Conservation (phyloP, 2,113 vertebrate species). For the Muntiacus muntjak region DNA sequence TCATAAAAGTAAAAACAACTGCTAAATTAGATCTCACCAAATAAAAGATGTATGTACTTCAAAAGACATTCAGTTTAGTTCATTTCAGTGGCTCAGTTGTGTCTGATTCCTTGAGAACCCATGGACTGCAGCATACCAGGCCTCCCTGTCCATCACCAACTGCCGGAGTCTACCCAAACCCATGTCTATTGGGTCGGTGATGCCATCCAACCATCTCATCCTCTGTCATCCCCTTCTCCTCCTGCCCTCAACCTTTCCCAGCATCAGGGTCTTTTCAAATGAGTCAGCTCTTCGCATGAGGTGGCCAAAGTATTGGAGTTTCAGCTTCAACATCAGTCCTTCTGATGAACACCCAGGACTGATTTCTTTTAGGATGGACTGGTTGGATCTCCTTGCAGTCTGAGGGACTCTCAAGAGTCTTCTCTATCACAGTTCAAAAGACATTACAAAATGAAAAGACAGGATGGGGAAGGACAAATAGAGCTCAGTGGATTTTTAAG, state of each 20-base stretch:
- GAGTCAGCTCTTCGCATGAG: rapidly evolving
- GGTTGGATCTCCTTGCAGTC: neutral
- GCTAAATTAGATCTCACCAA: neutral
- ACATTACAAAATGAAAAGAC: neutral
- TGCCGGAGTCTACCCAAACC: rapidly evolving
- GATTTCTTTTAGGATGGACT: neutral
- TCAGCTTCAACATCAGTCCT: neutral
- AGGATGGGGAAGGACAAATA: neutral
- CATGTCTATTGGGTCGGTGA: rapidly evolving
- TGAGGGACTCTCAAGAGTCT: neutral
- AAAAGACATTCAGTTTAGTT: neutral
- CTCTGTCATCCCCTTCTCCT: rapidly evolving
- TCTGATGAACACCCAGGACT: neutral
- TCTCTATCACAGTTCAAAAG: neutral
- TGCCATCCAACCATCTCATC: neutral
- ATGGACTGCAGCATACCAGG: rapidly evolving
- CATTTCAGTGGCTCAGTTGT: neutral
- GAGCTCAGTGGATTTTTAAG: neutral
- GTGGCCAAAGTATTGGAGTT: neutral
- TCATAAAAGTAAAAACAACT: neutral
- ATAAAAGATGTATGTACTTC: neutral
- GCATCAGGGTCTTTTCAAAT: neutral
- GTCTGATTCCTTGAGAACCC: rapidly evolving
- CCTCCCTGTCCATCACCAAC: neutral
- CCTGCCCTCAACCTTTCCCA: neutral